Conservation (phyloP, 2,888 invertebrate species). For the Monochamus alternatus region DNA sequence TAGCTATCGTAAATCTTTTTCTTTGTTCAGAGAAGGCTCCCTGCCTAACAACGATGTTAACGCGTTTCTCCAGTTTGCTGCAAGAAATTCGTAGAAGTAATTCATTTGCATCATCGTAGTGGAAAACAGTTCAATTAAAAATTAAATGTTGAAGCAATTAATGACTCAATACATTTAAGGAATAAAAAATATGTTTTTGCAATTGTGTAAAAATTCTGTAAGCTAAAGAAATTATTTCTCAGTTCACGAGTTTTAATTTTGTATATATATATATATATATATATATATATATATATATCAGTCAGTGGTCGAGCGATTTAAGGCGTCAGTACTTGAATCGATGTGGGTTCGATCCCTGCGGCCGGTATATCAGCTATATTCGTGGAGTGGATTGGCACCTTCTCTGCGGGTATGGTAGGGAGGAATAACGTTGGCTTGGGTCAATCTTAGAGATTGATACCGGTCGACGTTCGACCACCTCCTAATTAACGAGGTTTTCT, state of each 20-base stretch:
- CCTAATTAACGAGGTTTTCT: too few species aligned
- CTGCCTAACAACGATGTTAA: conserved; percentile 1
- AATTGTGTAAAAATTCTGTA: background rate
- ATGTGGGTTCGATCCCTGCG: too few species aligned
- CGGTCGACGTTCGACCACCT: too few species aligned
- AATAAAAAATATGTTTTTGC: background rate
- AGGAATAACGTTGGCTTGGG: too few species aligned
- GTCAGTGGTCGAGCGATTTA: too few species aligned
- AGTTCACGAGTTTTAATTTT: background rate
- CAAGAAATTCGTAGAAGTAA: conserved; percentile 27
- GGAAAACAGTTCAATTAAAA: conserved; percentile 24
- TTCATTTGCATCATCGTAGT: conserved; percentile 36
- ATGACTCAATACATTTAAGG: background rate
- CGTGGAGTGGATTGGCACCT: too few species aligned
- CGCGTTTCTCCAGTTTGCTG: conserved; percentile 30
- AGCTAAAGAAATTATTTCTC: background rate
- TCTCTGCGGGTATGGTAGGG: too few species aligned
- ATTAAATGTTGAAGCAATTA: background rate
- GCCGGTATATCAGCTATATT: too few species aligned
- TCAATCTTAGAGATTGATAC: too few species aligned
- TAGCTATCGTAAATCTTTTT: conserved; percentile 48
- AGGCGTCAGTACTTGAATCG: too few species aligned
- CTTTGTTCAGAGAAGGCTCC: conserved; percentile 31
- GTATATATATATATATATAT: too few species aligned
- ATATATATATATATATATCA: too few species aligned